Conservation (phyloP, 2,113 vertebrate genomes). For the Equus przewalskii region DNA sequence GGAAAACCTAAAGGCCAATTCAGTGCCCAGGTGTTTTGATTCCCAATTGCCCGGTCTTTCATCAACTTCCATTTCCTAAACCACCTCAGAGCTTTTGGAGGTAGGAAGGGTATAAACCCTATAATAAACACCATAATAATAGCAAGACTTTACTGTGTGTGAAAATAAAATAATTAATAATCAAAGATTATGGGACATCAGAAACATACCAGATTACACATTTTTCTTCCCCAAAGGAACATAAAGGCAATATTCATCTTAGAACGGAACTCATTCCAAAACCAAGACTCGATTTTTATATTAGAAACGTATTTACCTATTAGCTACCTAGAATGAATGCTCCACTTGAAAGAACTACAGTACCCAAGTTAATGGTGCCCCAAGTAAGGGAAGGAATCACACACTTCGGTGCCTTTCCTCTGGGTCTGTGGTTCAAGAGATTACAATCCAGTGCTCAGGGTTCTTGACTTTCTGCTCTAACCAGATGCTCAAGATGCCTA, state of each 20-base stretch:
- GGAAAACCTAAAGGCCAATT: not conserved
- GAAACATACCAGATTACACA: not conserved
- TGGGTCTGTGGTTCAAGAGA: not conserved
- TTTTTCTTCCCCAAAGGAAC: not conserved
- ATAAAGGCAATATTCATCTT: not conserved
- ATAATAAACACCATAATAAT: not conserved
- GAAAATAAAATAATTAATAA: slow-evolving; percentile 49
- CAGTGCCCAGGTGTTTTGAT: not conserved
- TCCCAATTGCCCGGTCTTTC: not conserved
- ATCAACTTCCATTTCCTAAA: not conserved
- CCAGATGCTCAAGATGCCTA: not conserved
- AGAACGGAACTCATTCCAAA: not conserved
- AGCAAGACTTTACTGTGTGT: not conserved
- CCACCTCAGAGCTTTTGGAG: not conserved
- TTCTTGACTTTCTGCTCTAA: not conserved
- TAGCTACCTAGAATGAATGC: not conserved
- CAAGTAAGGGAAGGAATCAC: not conserved
- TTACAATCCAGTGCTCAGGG: not conserved
- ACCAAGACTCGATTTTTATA: not conserved
- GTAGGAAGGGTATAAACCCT: not conserved
- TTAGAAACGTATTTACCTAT: not conserved
- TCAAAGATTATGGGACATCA: not conserved
- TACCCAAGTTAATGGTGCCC: not conserved
- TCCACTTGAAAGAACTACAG: not conserved
- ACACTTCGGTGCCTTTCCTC: not conserved